Conservation (phyloP, 2,113 vertebrate genomes). For the Myanophis thanlyinensis region DNA sequence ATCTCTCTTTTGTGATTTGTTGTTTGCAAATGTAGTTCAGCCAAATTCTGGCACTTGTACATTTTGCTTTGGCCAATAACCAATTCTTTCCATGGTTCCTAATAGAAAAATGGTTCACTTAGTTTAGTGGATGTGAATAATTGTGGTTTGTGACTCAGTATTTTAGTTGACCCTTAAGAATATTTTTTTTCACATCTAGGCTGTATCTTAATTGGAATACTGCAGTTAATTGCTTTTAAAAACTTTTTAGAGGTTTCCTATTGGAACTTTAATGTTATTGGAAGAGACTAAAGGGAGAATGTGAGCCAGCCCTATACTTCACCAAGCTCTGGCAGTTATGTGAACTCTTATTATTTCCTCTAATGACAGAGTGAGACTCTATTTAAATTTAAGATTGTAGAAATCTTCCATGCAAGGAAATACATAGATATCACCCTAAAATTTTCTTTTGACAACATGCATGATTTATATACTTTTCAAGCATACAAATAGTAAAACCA, state of each 20-base stretch:
- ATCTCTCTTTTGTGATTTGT: not conserved
- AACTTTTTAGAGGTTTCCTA: not conserved
- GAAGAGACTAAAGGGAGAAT: not conserved
- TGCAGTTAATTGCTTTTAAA: not conserved
- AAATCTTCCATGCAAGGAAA: not conserved
- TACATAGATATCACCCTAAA: not conserved
- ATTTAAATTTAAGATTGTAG: not conserved
- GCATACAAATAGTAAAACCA: not conserved
- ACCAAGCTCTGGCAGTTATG: not conserved
- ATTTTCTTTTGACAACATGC: not conserved
- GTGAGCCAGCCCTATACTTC: not conserved
- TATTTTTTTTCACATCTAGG: not conserved
- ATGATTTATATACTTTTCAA: not conserved
- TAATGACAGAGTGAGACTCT: not conserved
- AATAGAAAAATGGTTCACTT: not conserved
- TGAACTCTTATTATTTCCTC: not conserved
- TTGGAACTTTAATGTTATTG: not conserved
- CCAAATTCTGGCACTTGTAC: not conserved
- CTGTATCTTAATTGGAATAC: not conserved
- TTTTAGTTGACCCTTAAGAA: not conserved
- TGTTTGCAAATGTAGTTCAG: not conserved
- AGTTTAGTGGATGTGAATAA: not conserved
- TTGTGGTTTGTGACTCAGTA: not conserved
- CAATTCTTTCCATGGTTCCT: not conserved
- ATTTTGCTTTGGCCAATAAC: not conserved